phyloP scores from a whole-genome alignment of 1,140 invertebrate genomes.

The Acromyrmex echinatior region DNA sequence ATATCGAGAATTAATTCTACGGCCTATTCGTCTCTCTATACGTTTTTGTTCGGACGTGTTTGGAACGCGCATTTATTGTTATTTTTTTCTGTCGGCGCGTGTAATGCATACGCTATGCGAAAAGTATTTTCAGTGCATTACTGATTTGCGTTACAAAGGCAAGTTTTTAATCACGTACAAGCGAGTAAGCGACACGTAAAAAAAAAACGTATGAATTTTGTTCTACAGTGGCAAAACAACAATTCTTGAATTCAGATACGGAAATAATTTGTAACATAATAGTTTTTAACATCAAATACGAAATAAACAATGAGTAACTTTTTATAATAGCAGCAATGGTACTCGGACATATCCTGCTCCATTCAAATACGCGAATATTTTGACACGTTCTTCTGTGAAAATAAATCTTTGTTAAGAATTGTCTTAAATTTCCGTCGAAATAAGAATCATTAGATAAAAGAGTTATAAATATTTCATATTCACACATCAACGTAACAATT shows the following conservation, averaged over 20 bases:
- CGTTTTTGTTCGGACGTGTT: slow-evolving; percentile 21
- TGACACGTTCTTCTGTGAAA: not conserved
- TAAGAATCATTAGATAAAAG: not conserved
- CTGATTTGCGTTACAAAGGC: slow-evolving; percentile 38
- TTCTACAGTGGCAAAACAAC: not conserved
- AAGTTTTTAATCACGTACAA: slow-evolving; percentile 31
- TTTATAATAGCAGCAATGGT: not conserved
- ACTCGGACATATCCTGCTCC: not conserved
- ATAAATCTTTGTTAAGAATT: slow-evolving; percentile 16
- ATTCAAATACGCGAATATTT: not conserved
- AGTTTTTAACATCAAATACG: slow-evolving; percentile 9
- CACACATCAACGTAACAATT: not conserved
- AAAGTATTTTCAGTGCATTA: slow-evolving; percentile 28
- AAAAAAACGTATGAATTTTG: not conserved
- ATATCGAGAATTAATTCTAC: slow-evolving; percentile 52
- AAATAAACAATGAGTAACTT: not conserved
- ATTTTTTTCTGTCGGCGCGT: slow-evolving; percentile 20
- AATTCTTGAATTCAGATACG: slow-evolving; percentile 16
- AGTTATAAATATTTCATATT: slow-evolving; percentile 31
- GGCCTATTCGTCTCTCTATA: slow-evolving; percentile 1
- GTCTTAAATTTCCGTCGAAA: not conserved
- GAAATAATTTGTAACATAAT: slow-evolving; percentile 35
- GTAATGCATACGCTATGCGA: slow-evolving; percentile 34
- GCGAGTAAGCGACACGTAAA: not conserved
- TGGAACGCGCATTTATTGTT: slow-evolving; percentile 27